phyloP scores from a whole-genome alignment of 1,140 invertebrate genomes.

The Listronotus bonariensis region DNA sequence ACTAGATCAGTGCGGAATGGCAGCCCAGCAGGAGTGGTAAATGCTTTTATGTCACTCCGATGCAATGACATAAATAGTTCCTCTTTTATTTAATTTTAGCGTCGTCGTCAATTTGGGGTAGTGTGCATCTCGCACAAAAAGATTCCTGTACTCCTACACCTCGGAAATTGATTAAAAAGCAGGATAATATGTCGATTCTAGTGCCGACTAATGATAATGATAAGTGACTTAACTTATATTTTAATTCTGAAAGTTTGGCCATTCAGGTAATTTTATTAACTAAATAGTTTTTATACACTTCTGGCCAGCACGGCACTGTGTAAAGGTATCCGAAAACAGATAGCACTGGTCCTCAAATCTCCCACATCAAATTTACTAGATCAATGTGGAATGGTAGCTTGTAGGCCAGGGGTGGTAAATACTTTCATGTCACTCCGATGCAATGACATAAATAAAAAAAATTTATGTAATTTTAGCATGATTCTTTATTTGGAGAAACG shows the following conservation, averaged over 20 bases:
- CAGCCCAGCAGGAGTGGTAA: constrained; percentile 32
- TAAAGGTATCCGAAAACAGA: constrained; percentile 3
- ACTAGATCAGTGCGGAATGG: constrained; percentile 36
- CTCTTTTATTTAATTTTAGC: constrained; percentile 40
- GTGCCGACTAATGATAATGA: too few species aligned
- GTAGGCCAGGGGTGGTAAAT: constrained; percentile 35
- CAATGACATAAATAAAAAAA: constrained; percentile 39
- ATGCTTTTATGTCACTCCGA: constrained; percentile 37
- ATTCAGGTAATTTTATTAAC: too few species aligned
- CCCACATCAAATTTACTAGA: constrained; percentile 45
- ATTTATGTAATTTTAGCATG: constrained; percentile 38
- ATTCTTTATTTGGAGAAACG: constrained; percentile 20
- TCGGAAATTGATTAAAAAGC: too few species aligned
- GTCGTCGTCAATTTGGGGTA: constrained; percentile 26
- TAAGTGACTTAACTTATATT: too few species aligned
- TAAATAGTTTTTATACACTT: too few species aligned
- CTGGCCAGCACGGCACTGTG: constrained; percentile 18
- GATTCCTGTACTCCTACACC: constrained; percentile 14
- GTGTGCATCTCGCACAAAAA: constrained; percentile 24
- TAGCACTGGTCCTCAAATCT: constrained; percentile 38
- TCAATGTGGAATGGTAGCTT: constrained; percentile 21
- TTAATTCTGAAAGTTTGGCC: too few species aligned
- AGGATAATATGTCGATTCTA: too few species aligned
- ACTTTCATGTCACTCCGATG: constrained; percentile 38
- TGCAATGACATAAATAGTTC: constrained; percentile 39